phyloP scores from a whole-genome alignment of 2,888 invertebrate genomes.

The Digitonthophagus gazella region DNA sequence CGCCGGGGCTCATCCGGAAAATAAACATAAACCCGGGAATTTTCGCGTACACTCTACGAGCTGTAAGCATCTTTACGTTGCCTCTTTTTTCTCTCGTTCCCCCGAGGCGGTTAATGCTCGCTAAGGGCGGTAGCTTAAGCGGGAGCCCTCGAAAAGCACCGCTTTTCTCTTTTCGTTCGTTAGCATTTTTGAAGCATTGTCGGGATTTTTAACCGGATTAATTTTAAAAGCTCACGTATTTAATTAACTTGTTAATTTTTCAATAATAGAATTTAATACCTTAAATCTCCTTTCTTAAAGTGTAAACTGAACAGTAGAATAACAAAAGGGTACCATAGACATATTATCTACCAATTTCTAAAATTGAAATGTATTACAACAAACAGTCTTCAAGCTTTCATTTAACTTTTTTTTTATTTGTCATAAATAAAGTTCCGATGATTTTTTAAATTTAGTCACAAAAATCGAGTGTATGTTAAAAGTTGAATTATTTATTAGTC shows the following conservation, averaged over 20 bases:
- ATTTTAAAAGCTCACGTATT: background rate
- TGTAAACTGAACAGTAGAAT: too few relatives aligned
- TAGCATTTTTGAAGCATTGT: background rate
- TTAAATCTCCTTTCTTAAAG: too few relatives aligned
- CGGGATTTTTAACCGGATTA: background rate
- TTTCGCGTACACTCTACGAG: background rate
- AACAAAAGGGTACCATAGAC: too few relatives aligned
- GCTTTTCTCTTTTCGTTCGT: background rate
- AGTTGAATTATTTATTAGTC: too few relatives aligned
- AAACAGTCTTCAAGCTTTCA: too few relatives aligned
- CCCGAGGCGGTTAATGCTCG: background rate
- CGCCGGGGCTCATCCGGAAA: conserved; percentile 9
- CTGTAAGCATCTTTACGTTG: background rate
- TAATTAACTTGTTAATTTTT: background rate
- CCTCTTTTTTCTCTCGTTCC: background rate
- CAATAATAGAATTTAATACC: too few relatives aligned
- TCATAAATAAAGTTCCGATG: too few relatives aligned
- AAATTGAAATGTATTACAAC: too few relatives aligned
- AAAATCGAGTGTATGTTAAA: too few relatives aligned
- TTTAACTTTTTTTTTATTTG: too few relatives aligned
- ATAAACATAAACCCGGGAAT: conserved; percentile 7
- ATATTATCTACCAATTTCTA: too few relatives aligned
- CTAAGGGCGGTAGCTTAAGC: background rate
- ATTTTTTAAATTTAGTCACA: too few relatives aligned
- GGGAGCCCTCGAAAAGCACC: background rate